phyloP scores from a whole-genome alignment of 2,888 invertebrate genomes.

The Philereme vetulata region DNA sequence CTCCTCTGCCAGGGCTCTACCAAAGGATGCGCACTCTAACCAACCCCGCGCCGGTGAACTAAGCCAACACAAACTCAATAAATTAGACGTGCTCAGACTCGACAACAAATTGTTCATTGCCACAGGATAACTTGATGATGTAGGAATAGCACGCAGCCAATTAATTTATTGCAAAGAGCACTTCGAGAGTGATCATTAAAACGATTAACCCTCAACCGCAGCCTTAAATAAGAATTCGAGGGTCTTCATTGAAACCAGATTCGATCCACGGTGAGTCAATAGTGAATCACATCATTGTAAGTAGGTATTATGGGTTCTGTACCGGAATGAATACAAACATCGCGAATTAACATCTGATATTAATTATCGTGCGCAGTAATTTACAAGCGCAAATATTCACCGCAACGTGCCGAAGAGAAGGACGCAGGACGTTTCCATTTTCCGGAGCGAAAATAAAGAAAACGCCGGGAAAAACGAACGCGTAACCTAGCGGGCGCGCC shows the following conservation, averaged over 20 bases:
- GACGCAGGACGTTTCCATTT: conserved; percentile 47
- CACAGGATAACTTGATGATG: conserved; percentile 27
- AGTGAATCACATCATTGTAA: conserved; percentile 48
- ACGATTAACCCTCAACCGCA: conserved; percentile 26
- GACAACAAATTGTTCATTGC: conserved; percentile 30
- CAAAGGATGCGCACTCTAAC: background rate
- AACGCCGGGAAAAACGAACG: conserved; percentile 35
- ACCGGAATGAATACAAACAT: conserved; percentile 39
- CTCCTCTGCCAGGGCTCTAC: background rate
- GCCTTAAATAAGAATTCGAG: conserved; percentile 22
- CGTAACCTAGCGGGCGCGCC: conserved; percentile 5
- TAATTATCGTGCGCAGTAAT: conserved; percentile 34
- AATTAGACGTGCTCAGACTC: conserved; percentile 24
- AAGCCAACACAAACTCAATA: conserved; percentile 1
- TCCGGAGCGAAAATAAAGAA: conserved; percentile 54
- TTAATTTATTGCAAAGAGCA: conserved; percentile 5
- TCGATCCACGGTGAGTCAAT: conserved; percentile 46
- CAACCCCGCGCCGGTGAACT: conserved; percentile 1
- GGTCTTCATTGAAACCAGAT: conserved; percentile 29
- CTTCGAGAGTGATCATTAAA: conserved; percentile 12
- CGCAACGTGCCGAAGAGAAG: conserved; percentile 38
- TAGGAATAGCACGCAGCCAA: conserved; percentile 3
- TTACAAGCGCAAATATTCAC: conserved; percentile 34
- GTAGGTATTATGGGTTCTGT: conserved; percentile 26
- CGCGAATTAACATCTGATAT: conserved; percentile 35